Evolutionary conservation across 2,797 vertebrate species (phyloP).

Genomic region (Chrosomus eos): DNA sequence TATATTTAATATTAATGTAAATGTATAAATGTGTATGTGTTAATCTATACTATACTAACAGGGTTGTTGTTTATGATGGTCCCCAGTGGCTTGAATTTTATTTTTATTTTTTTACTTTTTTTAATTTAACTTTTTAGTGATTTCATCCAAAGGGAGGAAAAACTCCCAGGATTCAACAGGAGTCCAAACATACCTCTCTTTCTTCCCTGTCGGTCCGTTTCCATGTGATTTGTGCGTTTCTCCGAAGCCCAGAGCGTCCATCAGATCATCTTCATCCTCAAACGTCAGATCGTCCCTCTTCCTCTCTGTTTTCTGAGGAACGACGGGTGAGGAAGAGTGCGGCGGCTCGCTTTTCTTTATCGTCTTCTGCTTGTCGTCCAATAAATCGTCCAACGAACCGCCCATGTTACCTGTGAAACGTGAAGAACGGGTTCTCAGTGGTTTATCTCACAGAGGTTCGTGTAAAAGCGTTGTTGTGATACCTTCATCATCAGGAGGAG

Average conservation of each 20-base stretch:
- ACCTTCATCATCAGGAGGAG: slow-evolving; percentile 57
- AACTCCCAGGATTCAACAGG: too few species aligned
- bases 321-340: slow-evolving; percentile 55
- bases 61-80: background rate
- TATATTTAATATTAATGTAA: background rate
- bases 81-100: background rate
- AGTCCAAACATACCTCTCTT: slow-evolving; percentile 61
- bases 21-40: background rate
- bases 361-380: slow-evolving; percentile 71
- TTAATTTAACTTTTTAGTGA: background rate
- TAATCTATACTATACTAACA: background rate
- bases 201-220: slow-evolving; percentile 59
- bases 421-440: background rate
- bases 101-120: too few species aligned
- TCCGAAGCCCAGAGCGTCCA: slow-evolving; percentile 83
- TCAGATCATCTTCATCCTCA: slow-evolving; percentile 83
- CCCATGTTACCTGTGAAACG: slow-evolving; percentile 69
- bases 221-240: slow-evolving; percentile 68
- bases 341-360: slow-evolving; percentile 58
- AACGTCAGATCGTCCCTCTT: slow-evolving; percentile 76
- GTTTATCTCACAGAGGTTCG: background rate
- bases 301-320: slow-evolving; percentile 63
- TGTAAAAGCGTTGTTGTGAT: background rate
- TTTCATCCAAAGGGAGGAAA: background rate
- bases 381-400: slow-evolving; percentile 76